phyloP scores from a whole-genome alignment of 2,113 vertebrate genomes.

The Ciconia boyciana region DNA sequence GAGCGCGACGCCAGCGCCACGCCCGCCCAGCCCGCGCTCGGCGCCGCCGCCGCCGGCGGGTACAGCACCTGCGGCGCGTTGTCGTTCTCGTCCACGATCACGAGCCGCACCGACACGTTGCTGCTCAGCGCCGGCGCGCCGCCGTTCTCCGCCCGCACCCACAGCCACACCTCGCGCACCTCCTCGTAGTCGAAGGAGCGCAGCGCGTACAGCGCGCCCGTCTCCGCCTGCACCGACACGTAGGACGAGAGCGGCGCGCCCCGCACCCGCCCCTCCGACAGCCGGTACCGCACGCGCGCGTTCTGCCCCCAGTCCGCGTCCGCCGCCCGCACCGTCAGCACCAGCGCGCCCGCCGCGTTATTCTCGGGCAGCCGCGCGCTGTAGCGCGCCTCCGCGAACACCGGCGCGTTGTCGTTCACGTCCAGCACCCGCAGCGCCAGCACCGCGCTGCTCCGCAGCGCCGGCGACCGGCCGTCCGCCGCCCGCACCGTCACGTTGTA shows the following conservation, averaged over 20 bases:
- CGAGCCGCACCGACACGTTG: too few relatives aligned
- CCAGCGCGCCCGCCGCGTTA: not conserved
- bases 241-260: not conserved
- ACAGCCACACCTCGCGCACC: not conserved
- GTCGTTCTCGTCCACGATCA: too few relatives aligned
- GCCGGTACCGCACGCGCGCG: too few relatives aligned
- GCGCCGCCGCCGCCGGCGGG: not conserved
- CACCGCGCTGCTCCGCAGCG: not conserved
- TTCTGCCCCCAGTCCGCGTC: not conserved
- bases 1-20: too few relatives aligned
- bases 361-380: not conserved
- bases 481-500: conserved; percentile 62
- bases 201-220: conserved; percentile 64
- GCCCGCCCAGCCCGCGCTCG: conserved; percentile 3
- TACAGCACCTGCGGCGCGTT: too few relatives aligned
- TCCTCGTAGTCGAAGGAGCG: conserved; percentile 52
- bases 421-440: not conserved
- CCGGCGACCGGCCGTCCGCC: conserved; percentile 10
- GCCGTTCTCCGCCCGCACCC: conserved; percentile 52
- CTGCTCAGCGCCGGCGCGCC: conserved; percentile 38
- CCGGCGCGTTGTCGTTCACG: conserved; percentile 56
- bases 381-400: not conserved
- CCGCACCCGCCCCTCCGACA: not conserved
- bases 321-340: too few relatives aligned
- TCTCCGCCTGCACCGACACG: conserved; percentile 60